A percentile compares a stretch with the other conserved stretches of the same genome.
Evolutionary conservation across 2,888 invertebrate genomes (phyloP).

Genomic region (Halictus ligatus): DNA sequence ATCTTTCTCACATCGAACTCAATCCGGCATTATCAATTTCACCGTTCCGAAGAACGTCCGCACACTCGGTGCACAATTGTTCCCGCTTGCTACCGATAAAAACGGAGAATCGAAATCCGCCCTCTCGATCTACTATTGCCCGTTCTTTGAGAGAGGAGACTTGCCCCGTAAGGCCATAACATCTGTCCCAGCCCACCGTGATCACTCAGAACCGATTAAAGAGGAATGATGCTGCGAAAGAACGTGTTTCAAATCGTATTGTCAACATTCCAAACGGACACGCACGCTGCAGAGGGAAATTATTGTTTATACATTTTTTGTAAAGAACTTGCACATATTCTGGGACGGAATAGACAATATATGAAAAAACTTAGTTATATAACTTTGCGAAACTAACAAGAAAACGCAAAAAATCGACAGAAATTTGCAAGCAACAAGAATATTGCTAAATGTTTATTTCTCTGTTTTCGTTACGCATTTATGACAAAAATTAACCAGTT

Average conservation of each 20-base stretch:
- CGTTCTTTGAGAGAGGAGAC: neutral
- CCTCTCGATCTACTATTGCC: slow-evolving; percentile 7
- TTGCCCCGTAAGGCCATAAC: neutral
- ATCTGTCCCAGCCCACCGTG: neutral
- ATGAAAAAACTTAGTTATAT: too few relatives aligned
- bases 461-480: too few relatives aligned
- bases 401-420: too few relatives aligned
- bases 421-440: too few relatives aligned
- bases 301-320: neutral
- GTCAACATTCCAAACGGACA: too few relatives aligned
- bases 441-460: too few relatives aligned
- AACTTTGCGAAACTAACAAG: too few relatives aligned
- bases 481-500: too few relatives aligned
- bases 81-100: neutral
- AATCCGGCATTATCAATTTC: slow-evolving; percentile 13
- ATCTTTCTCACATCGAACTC: neutral
- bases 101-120: slow-evolving; percentile 30
- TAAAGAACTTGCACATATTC: too few relatives aligned
- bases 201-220: neutral
- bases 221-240: neutral
- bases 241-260: neutral
- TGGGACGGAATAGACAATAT: too few relatives aligned
- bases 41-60: neutral
- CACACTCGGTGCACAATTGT: neutral
- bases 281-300: neutral